A percentile compares a stretch with the other conserved stretches of the same genome.
These are phyloP conservation scores for Drosophila trapezifrons DNA, from an alignment of 1,140 invertebrate genomes.

Conservation along the genomic window DNA sequence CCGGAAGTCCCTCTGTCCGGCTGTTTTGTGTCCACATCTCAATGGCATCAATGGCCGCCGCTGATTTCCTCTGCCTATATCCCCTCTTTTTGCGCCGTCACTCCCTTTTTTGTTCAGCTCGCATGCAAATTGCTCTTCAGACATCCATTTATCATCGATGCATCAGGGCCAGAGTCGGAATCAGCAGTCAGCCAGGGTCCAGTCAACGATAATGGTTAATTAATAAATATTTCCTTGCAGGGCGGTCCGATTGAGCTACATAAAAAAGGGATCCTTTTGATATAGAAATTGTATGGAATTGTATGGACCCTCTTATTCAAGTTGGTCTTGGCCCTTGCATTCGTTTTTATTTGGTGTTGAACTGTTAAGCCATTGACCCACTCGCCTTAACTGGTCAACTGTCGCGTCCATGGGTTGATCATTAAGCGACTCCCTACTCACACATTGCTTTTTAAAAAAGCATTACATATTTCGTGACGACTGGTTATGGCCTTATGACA, in stretches of 20 bases:
- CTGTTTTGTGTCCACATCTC: conserved; percentile 44
- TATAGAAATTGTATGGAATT: conserved; percentile 34
- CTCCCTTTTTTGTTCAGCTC: conserved; percentile 41
- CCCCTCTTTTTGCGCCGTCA: conserved; percentile 8
- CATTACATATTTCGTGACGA: too few relatives aligned
- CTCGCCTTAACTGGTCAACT: conserved; percentile 13
- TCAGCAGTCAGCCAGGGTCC: conserved; percentile 34
- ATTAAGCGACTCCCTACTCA: too few relatives aligned
- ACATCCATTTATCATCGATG: conserved; percentile 73
- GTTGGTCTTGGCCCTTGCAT: conserved; percentile 2
- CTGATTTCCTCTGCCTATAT: conserved; percentile 52
- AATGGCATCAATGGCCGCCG: conserved; percentile 53
- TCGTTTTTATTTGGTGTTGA: conserved; percentile 16
- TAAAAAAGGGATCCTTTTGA: conserved; percentile 29
- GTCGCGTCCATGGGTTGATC: too few relatives aligned
- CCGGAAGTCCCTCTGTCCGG: conserved; percentile 16
- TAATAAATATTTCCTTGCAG: conserved; percentile 71
- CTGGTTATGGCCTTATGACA: too few relatives aligned
- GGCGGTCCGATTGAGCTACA: conserved; percentile 26
- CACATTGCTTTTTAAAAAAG: too few relatives aligned
- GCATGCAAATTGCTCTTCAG: conserved; percentile 80
- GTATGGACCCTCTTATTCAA: conserved; percentile 2
- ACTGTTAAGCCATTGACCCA: conserved; percentile 54
- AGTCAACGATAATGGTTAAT: conserved; percentile 76
- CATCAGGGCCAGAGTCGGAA: conserved; percentile 36